Base-by-base conservation (phyloP, 2,888 invertebrate genomes). In the Drosophila lacicola region DNA sequence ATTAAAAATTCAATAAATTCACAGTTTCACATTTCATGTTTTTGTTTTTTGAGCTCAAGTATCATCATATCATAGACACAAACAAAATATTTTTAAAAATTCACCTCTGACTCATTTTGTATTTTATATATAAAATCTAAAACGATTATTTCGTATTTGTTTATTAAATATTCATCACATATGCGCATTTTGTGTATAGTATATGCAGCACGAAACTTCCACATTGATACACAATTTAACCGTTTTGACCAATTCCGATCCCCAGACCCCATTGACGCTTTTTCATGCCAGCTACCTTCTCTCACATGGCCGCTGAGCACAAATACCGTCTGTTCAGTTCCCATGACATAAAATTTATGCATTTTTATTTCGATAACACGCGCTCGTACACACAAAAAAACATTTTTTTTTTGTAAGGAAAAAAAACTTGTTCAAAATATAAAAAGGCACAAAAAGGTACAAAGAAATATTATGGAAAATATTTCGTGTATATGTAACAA, bases 321-420 rank as follows among this genome's bases (percentile, higher is more conserved):
- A 74, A 65, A 79, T 80, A 63, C 71, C 81, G 56, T 71, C 65
- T 84, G 86, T 74, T 83, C 81, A 77, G 72, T 82, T 82, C 82
- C 85, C 82, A 82, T 80, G 82, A 82, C 78, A 79, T 63, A 67
- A 78, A 83, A 82, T 86, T 72, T 86, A 83, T 82, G 75, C 75
- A 83, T 79, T 82, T 79, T 80, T 80, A 71, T 79, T 77, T 74
- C 74, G 62, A 65, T 58, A 74, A 70, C 47, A 58, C 46, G 46
- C 45, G 53, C 25, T 36, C 19, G 41, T 47, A 42, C 17, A 53
- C 29, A 25, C 37, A 54, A 17, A 49, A 46, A 19, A 8, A 29
- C 29, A 29, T 29, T 29, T 29, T 29, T 29, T 29, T 29, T 29
- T 8, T 8, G 17, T 17, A 29, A 8, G 13, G n/a, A 34, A 36